Evolutionary conservation across 2,113 vertebrate species (phyloP).

Genomic region (Actinemys pallida): DNA sequence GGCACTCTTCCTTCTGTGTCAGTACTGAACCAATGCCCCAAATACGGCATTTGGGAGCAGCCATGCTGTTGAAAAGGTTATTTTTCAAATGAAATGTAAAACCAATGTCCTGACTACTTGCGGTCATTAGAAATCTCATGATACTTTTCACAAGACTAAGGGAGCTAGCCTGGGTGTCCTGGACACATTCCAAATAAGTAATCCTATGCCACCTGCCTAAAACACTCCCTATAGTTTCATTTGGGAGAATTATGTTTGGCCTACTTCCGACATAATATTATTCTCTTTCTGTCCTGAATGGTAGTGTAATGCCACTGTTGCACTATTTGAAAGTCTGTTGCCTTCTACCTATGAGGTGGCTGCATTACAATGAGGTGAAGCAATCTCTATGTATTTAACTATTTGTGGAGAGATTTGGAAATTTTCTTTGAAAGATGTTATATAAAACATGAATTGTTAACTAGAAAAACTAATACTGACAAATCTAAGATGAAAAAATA

Average conservation of each 20-base stretch:
- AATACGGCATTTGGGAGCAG: neutral
- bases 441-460: neutral
- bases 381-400: neutral
- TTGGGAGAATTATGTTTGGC: neutral
- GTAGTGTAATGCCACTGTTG: neutral
- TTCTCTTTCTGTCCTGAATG: constrained; percentile 5
- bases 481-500: neutral
- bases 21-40: neutral
- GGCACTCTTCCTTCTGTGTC: neutral
- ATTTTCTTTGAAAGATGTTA: neutral
- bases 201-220: neutral
- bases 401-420: neutral
- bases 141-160: neutral
- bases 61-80: neutral
- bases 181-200: neutral
- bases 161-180: neutral
- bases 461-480: neutral
- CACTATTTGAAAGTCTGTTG: neutral
- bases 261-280: neutral
- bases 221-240: neutral
- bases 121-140: neutral
- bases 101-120: neutral
- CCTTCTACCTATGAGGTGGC: neutral
- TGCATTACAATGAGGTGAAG: neutral
- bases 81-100: neutral